These are phyloP conservation scores for Gerris buenoi DNA, from an alignment of 1,140 invertebrate genomes.

Conservation along the genomic window DNA sequence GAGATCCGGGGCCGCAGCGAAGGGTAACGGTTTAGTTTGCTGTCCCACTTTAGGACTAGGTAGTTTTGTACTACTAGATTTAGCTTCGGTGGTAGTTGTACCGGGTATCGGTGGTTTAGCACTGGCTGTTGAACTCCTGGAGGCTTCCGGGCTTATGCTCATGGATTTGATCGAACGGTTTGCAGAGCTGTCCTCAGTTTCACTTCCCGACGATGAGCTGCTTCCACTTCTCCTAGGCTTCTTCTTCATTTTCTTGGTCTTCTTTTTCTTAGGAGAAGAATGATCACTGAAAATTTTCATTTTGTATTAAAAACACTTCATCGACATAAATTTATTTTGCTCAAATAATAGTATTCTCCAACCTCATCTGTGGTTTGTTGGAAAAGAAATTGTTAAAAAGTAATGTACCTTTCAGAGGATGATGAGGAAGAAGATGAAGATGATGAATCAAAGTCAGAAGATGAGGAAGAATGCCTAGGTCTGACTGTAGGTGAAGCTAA, in stretches of 20 bases:
- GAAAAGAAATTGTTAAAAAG: too few species aligned
- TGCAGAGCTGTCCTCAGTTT: conserved; percentile 3
- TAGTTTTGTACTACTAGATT: background rate
- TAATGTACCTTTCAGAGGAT: conserved; percentile 21
- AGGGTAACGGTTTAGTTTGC: background rate
- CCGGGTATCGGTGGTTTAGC: background rate
- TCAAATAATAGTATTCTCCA: too few species aligned
- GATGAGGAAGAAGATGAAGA: conserved; percentile 17
- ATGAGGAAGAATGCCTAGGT: conserved; percentile 8
- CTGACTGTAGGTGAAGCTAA: conserved; percentile 20
- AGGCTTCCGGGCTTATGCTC: conserved; percentile 11
- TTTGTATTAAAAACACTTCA: too few species aligned
- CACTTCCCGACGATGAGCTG: conserved; percentile 1
- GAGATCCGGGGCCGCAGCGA: background rate
- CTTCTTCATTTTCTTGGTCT: background rate
- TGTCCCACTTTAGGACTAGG: too few species aligned
- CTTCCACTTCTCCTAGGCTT: conserved; percentile 9
- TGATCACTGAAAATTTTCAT: background rate
- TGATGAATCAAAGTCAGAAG: conserved; percentile 9
- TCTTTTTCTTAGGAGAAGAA: background rate
- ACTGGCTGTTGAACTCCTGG: conserved; percentile 7
- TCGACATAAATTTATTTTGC: too few species aligned
- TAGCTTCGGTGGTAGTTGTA: background rate
- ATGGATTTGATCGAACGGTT: conserved; percentile 12
- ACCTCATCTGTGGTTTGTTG: too few species aligned